Evolutionary conservation across 2,888 invertebrate genomes (phyloP).

Genomic region (Netelia melanura): DNA sequence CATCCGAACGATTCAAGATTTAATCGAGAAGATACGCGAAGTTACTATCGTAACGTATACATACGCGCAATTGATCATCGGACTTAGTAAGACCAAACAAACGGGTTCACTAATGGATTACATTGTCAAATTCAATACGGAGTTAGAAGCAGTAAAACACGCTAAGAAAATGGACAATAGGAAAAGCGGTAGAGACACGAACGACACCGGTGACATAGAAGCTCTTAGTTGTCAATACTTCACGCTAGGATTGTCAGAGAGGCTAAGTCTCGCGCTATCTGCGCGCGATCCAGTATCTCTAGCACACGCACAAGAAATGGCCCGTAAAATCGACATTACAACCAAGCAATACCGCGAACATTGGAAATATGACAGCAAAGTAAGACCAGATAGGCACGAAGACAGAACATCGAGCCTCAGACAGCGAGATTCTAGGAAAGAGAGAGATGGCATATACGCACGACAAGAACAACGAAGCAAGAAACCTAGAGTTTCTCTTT

Average conservation of each 20-base stretch:
- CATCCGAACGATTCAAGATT: conserved; percentile 3
- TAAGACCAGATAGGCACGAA: neutral
- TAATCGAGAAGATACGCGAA: conserved; percentile 16
- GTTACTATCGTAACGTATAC: conserved; percentile 3
- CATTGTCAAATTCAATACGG: conserved; percentile 4
- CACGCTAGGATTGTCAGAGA: conserved; percentile 6
- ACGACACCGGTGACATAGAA: conserved; percentile 13
- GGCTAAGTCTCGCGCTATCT: conserved; percentile 9
- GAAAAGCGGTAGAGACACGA: conserved; percentile 5
- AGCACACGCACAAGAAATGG: conserved; percentile 1
- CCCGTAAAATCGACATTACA: neutral
- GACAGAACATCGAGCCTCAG: conserved; percentile 2
- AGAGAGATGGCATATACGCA: neutral
- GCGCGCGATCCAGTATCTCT: conserved; percentile 10
- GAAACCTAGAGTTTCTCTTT: neutral
- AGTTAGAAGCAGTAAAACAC: conserved; percentile 14
- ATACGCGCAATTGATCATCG: conserved; percentile 7
- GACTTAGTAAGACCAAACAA: conserved; percentile 10
- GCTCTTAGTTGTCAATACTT: conserved; percentile 13
- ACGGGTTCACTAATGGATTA: conserved; percentile 7
- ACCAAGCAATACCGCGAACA: conserved; percentile 2
- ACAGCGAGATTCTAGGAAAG: neutral
- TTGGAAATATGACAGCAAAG: neutral
- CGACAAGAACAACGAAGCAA: conserved; percentile 12
- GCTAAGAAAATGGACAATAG: neutral